Evolutionary conservation across 2,113 vertebrate genomes (phyloP).

Genomic region (Ptilonorhynchus violaceus): DNA sequence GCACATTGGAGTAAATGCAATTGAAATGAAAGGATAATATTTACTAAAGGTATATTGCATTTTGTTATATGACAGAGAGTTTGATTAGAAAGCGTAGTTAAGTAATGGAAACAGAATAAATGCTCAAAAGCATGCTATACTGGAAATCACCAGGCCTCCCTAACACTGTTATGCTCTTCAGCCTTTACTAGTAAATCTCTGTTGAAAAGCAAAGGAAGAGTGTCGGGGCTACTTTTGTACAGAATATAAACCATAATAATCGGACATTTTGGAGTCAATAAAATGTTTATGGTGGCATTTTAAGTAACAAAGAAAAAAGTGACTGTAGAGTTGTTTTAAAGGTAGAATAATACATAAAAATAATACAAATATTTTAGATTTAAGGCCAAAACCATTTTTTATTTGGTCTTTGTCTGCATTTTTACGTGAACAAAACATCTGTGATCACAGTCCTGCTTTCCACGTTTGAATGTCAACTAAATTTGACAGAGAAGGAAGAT

Average conservation of each 20-base stretch:
- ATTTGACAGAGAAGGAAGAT: background rate
- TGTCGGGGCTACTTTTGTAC: background rate
- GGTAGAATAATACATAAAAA: background rate
- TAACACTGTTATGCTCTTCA: background rate
- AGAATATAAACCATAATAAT: constrained; percentile 1
- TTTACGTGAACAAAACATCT: background rate
- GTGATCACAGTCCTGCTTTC: background rate
- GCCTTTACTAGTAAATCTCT: constrained; percentile 18
- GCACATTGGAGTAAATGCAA: background rate
- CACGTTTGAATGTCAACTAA: background rate
- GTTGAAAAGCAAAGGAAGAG: background rate
- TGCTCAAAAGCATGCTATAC: background rate
- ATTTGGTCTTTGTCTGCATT: background rate
- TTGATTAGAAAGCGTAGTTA: background rate
- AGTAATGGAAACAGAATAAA: background rate
- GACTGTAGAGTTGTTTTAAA: background rate
- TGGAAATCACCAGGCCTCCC: background rate
- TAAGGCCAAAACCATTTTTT: background rate
- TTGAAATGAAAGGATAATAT: background rate
- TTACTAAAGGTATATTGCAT: background rate
- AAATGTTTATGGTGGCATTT: background rate
- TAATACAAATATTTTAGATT: background rate
- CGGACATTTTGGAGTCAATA: background rate
- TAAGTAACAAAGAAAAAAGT: background rate
- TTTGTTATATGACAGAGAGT: background rate